phyloP scores from a whole-genome alignment of 2,888 invertebrate genomes.

The Torymus aiolomorphi region DNA sequence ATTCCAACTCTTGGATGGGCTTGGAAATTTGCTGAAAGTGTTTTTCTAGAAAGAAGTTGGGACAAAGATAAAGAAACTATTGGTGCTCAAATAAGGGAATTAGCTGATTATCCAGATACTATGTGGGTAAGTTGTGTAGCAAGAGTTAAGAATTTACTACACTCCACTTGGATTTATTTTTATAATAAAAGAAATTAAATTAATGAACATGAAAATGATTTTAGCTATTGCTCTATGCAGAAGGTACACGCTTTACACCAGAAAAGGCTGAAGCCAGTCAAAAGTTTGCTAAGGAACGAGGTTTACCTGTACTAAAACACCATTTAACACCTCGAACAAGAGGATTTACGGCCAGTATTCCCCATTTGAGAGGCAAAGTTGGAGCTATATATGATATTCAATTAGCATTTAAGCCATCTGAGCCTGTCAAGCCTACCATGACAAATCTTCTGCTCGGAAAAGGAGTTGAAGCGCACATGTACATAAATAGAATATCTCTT shows the following conservation, averaged over 20 bases:
- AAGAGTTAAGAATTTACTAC: not conserved
- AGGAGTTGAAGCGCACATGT: conserved; percentile 84
- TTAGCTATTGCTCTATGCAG: conserved; percentile 91
- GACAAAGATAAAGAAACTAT: conserved; percentile 93
- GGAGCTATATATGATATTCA: conserved; percentile 91
- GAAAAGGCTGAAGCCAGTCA: conserved; percentile 91
- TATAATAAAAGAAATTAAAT: conserved; percentile 8
- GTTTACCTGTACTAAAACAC: conserved; percentile 89
- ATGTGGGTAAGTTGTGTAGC: conserved; percentile 83
- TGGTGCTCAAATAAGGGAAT: conserved; percentile 85
- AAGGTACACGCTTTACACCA: conserved; percentile 93
- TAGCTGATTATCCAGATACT: conserved; percentile 92
- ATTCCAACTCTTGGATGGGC: conserved; percentile 96
- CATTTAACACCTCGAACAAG: conserved; percentile 96
- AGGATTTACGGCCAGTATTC: conserved; percentile 92
- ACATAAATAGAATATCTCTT: conserved; percentile 88
- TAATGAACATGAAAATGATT: conserved; percentile 62
- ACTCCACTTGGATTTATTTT: conserved; percentile 17
- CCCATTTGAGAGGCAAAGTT: conserved; percentile 87
- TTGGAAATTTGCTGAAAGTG: conserved; percentile 96
- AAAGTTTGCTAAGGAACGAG: conserved; percentile 91
- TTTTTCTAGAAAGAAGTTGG: conserved; percentile 94
- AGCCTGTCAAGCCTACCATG: conserved; percentile 86
- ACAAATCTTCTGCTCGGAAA: conserved; percentile 86
- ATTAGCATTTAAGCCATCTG: conserved; percentile 82